phyloP scores from a whole-genome alignment of 2,888 invertebrate genomes.

The Ectemnius continuus region DNA sequence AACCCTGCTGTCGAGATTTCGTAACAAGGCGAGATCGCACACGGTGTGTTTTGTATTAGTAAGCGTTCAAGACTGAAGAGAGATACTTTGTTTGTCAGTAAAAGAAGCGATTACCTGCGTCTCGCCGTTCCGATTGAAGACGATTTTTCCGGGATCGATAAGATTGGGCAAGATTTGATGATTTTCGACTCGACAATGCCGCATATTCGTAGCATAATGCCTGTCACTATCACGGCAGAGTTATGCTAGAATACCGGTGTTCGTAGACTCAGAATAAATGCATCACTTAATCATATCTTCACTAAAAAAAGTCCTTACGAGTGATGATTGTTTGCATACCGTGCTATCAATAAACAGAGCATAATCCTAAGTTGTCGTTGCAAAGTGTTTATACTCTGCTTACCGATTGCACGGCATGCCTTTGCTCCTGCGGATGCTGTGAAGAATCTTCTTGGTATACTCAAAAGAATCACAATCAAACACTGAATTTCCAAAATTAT shows the following conservation, averaged over 20 bases:
- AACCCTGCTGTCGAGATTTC: neutral
- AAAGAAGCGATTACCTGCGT: too few relatives aligned
- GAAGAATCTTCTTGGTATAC: neutral
- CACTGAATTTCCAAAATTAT: neutral
- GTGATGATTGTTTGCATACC: slow-evolving; percentile 53
- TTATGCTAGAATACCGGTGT: slow-evolving; percentile 72
- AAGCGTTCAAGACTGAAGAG: too few relatives aligned
- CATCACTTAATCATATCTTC: neutral
- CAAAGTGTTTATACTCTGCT: slow-evolving; percentile 72
- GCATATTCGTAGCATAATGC: slow-evolving; percentile 73
- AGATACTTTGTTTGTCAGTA: too few relatives aligned
- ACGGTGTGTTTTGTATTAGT: neutral
- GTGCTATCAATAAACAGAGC: slow-evolving; percentile 68
- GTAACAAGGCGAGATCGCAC: neutral
- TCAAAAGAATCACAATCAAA: neutral
- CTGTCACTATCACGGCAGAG: slow-evolving; percentile 57
- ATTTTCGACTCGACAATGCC: slow-evolving; percentile 55
- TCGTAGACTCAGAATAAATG: slow-evolving; percentile 36
- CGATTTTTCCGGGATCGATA: too few relatives aligned
- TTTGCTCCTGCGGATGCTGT: neutral
- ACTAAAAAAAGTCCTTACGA: neutral
- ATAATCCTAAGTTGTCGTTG: slow-evolving; percentile 66
- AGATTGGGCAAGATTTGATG: neutral
- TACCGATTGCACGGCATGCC: slow-evolving; percentile 67
- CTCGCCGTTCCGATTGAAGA: too few relatives aligned